phyloP scores from a whole-genome alignment of 2,888 invertebrate species.

The Phaonia tiefii region DNA sequence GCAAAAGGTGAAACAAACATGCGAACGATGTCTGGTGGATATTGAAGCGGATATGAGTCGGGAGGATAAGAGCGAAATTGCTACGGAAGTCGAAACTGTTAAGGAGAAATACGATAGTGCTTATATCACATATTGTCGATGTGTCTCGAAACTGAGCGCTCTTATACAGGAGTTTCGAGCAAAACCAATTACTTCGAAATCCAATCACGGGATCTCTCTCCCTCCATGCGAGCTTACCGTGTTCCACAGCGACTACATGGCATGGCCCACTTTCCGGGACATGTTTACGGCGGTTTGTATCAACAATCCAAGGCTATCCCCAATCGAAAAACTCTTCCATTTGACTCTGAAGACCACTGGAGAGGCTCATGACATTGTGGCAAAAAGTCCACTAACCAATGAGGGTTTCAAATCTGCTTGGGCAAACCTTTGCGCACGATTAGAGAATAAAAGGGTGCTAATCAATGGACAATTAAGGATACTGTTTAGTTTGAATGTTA shows the following conservation, averaged over 20 bases:
- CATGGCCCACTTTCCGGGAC: slow-evolving; percentile 1
- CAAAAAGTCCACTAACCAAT: slow-evolving; percentile 19
- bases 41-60: too few species aligned
- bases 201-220: background rate
- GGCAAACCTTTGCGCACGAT: slow-evolving; percentile 5
- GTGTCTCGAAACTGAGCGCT: background rate
- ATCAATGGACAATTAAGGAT: slow-evolving; percentile 39
- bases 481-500: slow-evolving; percentile 18
- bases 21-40: too few species aligned
- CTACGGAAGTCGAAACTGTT: too few species aligned
- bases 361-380: slow-evolving; percentile 32
- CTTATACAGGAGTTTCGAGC: background rate
- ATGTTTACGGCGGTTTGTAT: background rate
- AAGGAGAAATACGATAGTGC: slow-evolving; percentile 1
- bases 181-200: too few species aligned
- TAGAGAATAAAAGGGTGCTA: slow-evolving; percentile 36
- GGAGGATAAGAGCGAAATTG: too few species aligned
- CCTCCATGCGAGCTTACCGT: background rate
- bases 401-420: slow-evolving; percentile 23
- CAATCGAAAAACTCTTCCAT: background rate
- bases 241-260: background rate
- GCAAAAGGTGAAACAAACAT: background rate
- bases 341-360: slow-evolving; percentile 2
- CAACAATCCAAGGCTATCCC: background rate
- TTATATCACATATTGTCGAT: too few species aligned